Conservation (phyloP, 2,113 vertebrate genomes). For the Equus quagga region DNA sequence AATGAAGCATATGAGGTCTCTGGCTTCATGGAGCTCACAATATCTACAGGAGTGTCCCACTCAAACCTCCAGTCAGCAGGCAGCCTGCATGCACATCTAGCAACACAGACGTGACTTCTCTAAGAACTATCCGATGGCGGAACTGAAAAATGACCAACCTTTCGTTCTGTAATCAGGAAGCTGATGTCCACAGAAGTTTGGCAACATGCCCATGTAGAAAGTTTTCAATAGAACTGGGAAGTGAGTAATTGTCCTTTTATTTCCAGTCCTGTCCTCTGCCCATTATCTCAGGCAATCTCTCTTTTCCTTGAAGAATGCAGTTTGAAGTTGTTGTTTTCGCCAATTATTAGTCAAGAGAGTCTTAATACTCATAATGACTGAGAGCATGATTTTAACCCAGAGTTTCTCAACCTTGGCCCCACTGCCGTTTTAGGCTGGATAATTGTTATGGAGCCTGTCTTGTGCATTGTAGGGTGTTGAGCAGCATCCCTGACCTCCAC, state of each 20-base stretch:
- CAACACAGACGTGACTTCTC: background rate
- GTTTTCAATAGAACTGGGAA: background rate
- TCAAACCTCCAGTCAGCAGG: background rate
- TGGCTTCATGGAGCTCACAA: background rate
- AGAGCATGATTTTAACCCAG: too few species aligned
- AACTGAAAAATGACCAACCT: background rate
- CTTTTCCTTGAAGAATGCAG: background rate
- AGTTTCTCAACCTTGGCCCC: background rate
- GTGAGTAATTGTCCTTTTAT: background rate
- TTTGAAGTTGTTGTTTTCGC: background rate
- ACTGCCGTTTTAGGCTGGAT: background rate
- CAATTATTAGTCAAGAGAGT: background rate
- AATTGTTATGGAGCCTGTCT: background rate
- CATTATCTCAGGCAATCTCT: background rate
- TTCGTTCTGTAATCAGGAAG: background rate
- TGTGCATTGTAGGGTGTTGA: too few species aligned
- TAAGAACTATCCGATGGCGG: background rate
- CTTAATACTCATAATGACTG: background rate
- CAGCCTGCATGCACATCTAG: accelerated
- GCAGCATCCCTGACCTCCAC: background rate
- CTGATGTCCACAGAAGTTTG: background rate
- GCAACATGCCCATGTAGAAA: background rate
- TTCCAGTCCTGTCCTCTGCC: background rate
- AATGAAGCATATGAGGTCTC: background rate
- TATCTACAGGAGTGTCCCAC: background rate